Evolutionary conservation across 2,888 invertebrate genomes (phyloP).

Genomic region (Malthinus seriepunctatus): DNA sequence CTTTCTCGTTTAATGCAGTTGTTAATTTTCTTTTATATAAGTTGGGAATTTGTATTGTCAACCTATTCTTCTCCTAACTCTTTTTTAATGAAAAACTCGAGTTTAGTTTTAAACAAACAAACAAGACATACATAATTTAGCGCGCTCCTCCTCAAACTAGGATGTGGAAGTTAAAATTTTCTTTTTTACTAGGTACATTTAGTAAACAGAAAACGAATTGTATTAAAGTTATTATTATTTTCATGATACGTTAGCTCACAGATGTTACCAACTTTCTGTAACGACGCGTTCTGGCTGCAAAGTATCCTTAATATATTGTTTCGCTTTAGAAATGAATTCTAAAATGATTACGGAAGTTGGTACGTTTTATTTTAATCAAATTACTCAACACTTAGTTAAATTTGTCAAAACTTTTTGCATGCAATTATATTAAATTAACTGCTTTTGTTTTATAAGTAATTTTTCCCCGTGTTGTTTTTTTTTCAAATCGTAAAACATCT

Average conservation of each 20-base stretch:
- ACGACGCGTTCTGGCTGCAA: slow-evolving; percentile 33
- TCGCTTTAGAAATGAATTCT: slow-evolving; percentile 32
- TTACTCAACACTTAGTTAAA: slow-evolving; percentile 14
- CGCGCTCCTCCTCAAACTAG: too few species aligned
- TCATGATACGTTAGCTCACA: slow-evolving; percentile 30
- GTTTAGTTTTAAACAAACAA: too few species aligned
- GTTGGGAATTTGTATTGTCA: too few species aligned
- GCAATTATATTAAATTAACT: background rate
- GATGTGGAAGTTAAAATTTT: too few species aligned
- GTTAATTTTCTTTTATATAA: too few species aligned
- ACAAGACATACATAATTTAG: too few species aligned
- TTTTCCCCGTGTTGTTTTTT: too few species aligned
- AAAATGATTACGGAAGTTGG: slow-evolving; percentile 29
- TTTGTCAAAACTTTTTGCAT: slow-evolving; percentile 3
- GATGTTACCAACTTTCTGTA: slow-evolving; percentile 33
- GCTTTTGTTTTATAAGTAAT: too few species aligned
- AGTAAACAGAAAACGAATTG: slow-evolving; percentile 28
- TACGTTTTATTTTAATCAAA: slow-evolving; percentile 16
- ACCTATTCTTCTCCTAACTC: too few species aligned
- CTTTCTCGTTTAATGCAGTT: background rate
- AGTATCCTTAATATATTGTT: slow-evolving; percentile 32
- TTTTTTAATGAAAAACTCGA: too few species aligned
- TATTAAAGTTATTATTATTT: slow-evolving; percentile 36
- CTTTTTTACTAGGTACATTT: slow-evolving; percentile 14
- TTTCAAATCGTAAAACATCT: too few species aligned